Evolutionary conservation across 2,797 vertebrate species (phyloP), one percentile per base, ranked within the genome.

Genomic region (Pagetopsis macropterus): DNA sequence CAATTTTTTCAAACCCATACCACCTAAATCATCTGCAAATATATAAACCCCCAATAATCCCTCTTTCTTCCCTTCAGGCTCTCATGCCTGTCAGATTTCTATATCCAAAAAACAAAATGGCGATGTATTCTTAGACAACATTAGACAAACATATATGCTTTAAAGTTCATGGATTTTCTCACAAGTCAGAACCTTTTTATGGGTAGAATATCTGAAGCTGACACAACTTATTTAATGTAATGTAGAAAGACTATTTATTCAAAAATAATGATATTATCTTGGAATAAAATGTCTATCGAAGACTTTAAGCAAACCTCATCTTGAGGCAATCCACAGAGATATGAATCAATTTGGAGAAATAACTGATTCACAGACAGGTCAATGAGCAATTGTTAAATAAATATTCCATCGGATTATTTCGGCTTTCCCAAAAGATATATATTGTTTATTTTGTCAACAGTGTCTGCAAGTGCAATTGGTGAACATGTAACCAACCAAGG

Each of bases 31-130:
- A 75, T 11, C 31, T 0, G 23, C 48, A 55, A 19, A 15, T 44
- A 41, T 73, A 45, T 74, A 49, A 49, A 31, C 21, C 16, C 27
- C 56, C 16, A 31, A 55, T 60, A 65, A 71, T 76, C 60, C 55
- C 2, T 41, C 23, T 61, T 41, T 58, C 52, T 67, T 57, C 27
- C 60, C 56, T 23, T 14, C 2, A 5, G 51, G 69, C 51, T 61
- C 37, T 69, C 31, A 45, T 62, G 72, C 65, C 67, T 62, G 48
- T 76, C 81, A 67, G 68, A 19, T 60, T 67, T 77, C 65, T 43
- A 65, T 69, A 37, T 11, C 46, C 51, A 64, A 50, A 14, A 11
- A 48, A 51, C 46, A 48, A 8, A 3, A 62, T 62, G 65, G 59
- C 31, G 63, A 33, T 45, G 44, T 49, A 61, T 66, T 40, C 65